These are phyloP conservation scores for Ceratina japonica DNA, from an alignment of 1,140 invertebrate genomes.

Conservation along the genomic window DNA sequence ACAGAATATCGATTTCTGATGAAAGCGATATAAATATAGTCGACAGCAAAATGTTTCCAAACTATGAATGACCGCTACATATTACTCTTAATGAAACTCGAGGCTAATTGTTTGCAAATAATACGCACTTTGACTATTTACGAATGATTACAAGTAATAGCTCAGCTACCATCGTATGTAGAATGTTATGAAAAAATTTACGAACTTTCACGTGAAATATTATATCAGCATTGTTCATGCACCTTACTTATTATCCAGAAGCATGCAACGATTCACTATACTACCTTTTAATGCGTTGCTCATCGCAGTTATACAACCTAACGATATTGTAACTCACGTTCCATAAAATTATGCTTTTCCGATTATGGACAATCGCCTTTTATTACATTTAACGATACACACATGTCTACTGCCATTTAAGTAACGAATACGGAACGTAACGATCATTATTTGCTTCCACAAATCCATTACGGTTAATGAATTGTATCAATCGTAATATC, in stretches of 20 bases:
- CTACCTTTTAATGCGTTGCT: background rate
- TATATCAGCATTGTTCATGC: slow-evolving; percentile 1
- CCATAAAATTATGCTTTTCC: slow-evolving; percentile 24
- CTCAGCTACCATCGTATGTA: background rate
- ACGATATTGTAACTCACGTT: slow-evolving; percentile 1
- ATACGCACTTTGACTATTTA: background rate
- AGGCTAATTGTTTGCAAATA: background rate
- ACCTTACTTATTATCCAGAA: background rate
- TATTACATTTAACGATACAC: slow-evolving; percentile 13
- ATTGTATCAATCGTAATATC: background rate
- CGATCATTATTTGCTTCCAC: background rate
- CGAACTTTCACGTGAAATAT: background rate
- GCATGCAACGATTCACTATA: background rate
- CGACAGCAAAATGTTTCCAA: background rate
- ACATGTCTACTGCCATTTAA: background rate
- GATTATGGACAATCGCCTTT: slow-evolving; percentile 2
- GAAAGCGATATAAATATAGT: background rate
- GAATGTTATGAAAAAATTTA: background rate
- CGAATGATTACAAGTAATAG: background rate
- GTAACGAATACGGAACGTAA: background rate
- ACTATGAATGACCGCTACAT: background rate
- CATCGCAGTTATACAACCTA: slow-evolving; percentile 6
- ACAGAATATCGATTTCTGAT: background rate
- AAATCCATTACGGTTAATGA: background rate
- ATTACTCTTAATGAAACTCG: too few relatives aligned